A percentile compares a stretch with the other conserved stretches of the same genome.
These are phyloP conservation scores for Malachius bipustulatus DNA, from an alignment of 2,888 invertebrate genomes.

Conservation along the genomic window DNA sequence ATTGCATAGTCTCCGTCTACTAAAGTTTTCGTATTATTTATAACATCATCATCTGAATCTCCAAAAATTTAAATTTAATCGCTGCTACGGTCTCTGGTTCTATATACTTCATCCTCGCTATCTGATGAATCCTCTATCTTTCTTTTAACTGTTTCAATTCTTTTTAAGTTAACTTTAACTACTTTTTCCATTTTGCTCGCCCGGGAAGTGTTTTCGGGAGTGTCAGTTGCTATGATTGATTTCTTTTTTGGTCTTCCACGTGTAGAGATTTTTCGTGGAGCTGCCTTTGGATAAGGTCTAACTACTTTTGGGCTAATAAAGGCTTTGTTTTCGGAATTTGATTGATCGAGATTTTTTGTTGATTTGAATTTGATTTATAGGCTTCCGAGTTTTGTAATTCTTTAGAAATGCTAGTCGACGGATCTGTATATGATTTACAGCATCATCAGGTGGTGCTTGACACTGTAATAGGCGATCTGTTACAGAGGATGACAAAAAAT, in stretches of 20 bases:
- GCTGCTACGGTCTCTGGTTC: not conserved
- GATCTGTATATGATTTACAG: no score
- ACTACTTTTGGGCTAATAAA: slow-evolving; percentile 7
- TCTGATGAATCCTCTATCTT: slow-evolving; percentile 6
- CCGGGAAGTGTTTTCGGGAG: slow-evolving; percentile 9
- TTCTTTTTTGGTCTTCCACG: slow-evolving; percentile 8
- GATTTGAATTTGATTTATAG: no score
- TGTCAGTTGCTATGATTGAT: slow-evolving; percentile 14
- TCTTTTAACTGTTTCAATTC: not conserved
- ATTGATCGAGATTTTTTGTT: not conserved
- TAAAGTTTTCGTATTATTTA: no score
- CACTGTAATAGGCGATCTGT: slow-evolving; percentile 13
- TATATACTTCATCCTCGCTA: slow-evolving; percentile 1
- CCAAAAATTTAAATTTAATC: no score
- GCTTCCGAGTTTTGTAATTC: no score
- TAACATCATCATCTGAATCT: no score
- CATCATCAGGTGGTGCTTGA: no score
- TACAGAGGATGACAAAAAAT: slow-evolving; percentile 11
- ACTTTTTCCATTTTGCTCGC: not conserved
- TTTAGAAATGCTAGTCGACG: no score
- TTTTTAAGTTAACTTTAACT: not conserved
- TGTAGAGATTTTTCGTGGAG: slow-evolving; percentile 3
- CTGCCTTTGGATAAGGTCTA: slow-evolving; percentile 10
- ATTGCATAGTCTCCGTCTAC: no score
- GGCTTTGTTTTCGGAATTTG: not conserved